phyloP scores from a whole-genome alignment of 2,888 invertebrate genomes.

The Mimumesa dahlbomi region DNA sequence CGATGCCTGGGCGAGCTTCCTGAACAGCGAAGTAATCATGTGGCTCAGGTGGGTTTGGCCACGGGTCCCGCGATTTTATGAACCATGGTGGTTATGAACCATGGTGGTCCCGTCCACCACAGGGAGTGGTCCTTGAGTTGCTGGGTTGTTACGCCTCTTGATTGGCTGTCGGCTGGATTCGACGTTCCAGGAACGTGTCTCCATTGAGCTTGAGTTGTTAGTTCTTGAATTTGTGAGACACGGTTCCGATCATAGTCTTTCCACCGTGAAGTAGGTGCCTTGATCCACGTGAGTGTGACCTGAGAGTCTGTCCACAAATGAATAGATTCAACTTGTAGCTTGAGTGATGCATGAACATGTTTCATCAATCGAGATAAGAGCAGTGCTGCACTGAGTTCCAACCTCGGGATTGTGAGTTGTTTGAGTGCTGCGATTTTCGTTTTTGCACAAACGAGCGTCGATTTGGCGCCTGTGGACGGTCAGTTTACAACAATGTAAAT shows the following conservation, averaged over 20 bases:
- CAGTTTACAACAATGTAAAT: conserved; percentile 15
- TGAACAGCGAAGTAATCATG: background rate
- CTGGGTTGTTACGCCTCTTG: conserved; percentile 32
- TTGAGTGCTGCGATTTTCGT: conserved; percentile 53
- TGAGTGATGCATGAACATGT: conserved; percentile 24
- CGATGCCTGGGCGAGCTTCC: conserved; percentile 7
- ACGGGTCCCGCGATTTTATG: conserved; percentile 4
- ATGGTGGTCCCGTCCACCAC: conserved; percentile 42
- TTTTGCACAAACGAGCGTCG: conserved; percentile 34
- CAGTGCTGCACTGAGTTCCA: conserved; percentile 59
- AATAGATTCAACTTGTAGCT: background rate
- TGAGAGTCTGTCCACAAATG: conserved; percentile 43
- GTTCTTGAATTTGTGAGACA: conserved; percentile 44
- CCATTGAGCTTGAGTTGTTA: conserved; percentile 27
- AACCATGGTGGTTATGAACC: too few relatives aligned
- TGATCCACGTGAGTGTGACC: conserved; percentile 44
- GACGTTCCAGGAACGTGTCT: conserved; percentile 36
- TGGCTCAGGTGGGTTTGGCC: conserved; percentile 3
- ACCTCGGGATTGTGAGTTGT: conserved; percentile 50
- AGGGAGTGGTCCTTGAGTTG: conserved; percentile 24
- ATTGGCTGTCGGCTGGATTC: conserved; percentile 53
- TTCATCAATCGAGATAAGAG: conserved; percentile 33
- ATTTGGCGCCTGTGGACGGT: background rate
- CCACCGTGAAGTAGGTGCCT: conserved; percentile 49
- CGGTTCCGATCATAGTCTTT: conserved; percentile 51